Conservation (phyloP, 2,797 vertebrate genomes). For the Tapera naevia region DNA sequence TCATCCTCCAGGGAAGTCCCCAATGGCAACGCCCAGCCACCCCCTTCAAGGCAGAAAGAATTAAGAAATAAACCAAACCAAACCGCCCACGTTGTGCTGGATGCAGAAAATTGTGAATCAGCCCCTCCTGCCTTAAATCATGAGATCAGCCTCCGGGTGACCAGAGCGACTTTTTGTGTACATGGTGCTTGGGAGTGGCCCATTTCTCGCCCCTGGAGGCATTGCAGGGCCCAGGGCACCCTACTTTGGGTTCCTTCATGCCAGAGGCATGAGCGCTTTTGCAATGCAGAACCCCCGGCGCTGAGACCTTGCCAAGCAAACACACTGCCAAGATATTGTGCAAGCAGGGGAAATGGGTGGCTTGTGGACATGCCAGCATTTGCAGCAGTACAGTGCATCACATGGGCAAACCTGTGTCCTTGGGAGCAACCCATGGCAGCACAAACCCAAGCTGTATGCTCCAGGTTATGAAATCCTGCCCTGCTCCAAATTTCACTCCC, state of each 20-base stretch:
- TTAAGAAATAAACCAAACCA: neutral
- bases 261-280: neutral
- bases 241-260: fast-evolving
- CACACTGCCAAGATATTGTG: neutral
- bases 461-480: neutral
- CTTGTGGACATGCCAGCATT: neutral
- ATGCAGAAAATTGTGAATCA: neutral
- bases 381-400: neutral
- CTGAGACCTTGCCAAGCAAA: fast-evolving
- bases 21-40: neutral
- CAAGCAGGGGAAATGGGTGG: neutral
- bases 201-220: neutral
- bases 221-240: fast-evolving
- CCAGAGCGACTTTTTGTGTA: neutral
- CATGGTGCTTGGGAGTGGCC: fast-evolving
- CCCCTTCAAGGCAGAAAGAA: fast-evolving
- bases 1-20: neutral
- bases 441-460: neutral
- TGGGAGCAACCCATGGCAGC: neutral
- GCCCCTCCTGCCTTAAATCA: neutral
- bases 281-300: neutral
- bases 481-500: neutral
- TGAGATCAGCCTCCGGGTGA: neutral
- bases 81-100: neutral
- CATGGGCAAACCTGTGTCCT: neutral